Evolutionary conservation across 2,888 invertebrate genomes (phyloP), one percentile per base, ranked within the genome.

Genomic region (Carpatolechia fugitivella): DNA sequence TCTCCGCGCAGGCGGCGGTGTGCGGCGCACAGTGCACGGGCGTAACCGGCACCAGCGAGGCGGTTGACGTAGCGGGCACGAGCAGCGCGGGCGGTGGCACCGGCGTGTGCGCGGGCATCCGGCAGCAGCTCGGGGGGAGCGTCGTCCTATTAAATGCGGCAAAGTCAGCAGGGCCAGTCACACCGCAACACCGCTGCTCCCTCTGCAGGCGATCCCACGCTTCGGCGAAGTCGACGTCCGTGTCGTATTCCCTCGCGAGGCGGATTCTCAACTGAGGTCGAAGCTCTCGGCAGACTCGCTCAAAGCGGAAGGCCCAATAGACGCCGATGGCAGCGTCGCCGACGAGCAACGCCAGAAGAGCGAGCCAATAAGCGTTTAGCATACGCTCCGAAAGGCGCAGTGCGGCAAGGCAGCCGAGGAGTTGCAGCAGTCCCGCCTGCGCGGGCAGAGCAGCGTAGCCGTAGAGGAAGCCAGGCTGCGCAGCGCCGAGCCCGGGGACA

Each of bases 281-380:
- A 52, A 97, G 88, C 66, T 95, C 95, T 63, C 94, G 92, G 70
- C 95, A 93, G 68, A 96, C 93, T 57, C 92, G 91, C 73, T 95
- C 94, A 78, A 95, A 95, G 36, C 94, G 91, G 81, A 96, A 95
- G 61, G 96, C 94, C 96, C 96, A 97, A 70, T 95, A 95, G 56
- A 96, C 93, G 47, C 96, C 96, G 62, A 96, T 93, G 51, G 96
- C 93, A 13, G 94, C 94, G 91, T 97, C 97, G 57, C 96, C 96
- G 71, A 96, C 94, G 54, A 97, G 92, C 51, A 97, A 91, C 24
- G 94, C 94, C 40, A 96, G 90, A 63, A 97, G 87, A 30, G 96
- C 91, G 57, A 96, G 87, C 96, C 96, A 96, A 81, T 96, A 97
- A 60, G 94, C 94, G 91, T 96, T 95, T 57, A 97, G 92, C 69